These are phyloP conservation scores for Arrhopalites spinosus DNA, from an alignment of 2,888 invertebrate genomes.

Conservation along the genomic window DNA sequence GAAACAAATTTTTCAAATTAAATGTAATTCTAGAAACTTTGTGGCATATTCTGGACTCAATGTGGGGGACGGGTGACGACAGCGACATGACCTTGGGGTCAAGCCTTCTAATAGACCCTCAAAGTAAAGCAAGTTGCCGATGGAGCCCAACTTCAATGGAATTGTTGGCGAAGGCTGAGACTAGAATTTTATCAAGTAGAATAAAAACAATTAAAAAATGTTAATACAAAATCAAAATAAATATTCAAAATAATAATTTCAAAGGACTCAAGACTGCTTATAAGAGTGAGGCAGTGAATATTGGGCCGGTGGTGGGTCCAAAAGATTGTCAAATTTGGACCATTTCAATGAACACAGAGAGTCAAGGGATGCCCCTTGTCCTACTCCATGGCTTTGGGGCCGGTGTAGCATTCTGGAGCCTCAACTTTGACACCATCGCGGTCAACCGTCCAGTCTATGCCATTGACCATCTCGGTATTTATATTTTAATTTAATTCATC, in stretches of 20 bases:
- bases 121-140: too few relatives aligned
- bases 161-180: constrained; percentile 57
- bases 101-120: too few relatives aligned
- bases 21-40: too few relatives aligned
- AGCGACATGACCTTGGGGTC: too few relatives aligned
- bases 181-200: constrained; percentile 52
- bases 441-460: constrained; percentile 84
- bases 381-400: constrained; percentile 60
- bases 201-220: not conserved
- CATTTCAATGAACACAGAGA: constrained; percentile 68
- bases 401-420: constrained; percentile 93
- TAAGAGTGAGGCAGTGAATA: constrained; percentile 56
- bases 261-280: not conserved
- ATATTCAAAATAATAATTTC: not conserved
- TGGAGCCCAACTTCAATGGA: constrained; percentile 58
- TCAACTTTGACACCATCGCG: constrained; percentile 84
- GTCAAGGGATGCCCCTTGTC: constrained; percentile 76
- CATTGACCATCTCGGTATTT: constrained; percentile 77
- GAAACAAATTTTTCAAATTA: too few relatives aligned
- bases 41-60: too few relatives aligned
- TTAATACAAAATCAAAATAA: not conserved
- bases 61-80: too few relatives aligned
- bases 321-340: constrained; percentile 72
- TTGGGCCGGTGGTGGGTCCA: constrained; percentile 67
- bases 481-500: not conserved